These are phyloP conservation scores for Philantomba maxwellii DNA, from an alignment of 2,113 vertebrate genomes.

Conservation along the genomic window DNA sequence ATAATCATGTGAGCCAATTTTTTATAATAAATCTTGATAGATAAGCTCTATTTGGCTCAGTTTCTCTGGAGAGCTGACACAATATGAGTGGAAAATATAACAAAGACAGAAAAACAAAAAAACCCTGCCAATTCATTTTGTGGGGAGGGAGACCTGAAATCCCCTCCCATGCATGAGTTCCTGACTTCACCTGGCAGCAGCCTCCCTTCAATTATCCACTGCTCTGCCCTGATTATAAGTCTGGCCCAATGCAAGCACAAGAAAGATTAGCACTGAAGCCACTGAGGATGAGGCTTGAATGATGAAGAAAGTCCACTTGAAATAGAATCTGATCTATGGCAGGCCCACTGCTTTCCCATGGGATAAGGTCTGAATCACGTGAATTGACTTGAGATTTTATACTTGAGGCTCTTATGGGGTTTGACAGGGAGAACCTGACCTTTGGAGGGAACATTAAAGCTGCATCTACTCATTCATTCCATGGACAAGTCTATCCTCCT, in stretches of 20 bases:
- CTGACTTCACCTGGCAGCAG: too few relatives aligned
- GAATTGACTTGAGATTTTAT: not conserved
- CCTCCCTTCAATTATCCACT: accelerated
- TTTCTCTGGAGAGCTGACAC: not conserved
- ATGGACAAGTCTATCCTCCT: not conserved
- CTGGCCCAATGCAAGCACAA: accelerated
- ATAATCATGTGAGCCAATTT: not conserved
- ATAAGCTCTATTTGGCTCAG: not conserved
- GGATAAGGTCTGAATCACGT: not conserved
- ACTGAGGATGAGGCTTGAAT: too few relatives aligned
- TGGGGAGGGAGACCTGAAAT: not conserved
- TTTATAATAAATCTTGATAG: not conserved
- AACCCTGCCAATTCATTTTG: not conserved
- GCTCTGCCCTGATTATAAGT: accelerated
- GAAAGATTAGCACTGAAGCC: not conserved
- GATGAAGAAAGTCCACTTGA: not conserved
- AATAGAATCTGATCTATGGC: not conserved
- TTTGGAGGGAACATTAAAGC: not conserved
- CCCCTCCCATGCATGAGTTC: not conserved
- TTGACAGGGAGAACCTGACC: not conserved
- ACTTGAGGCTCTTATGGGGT: accelerated
- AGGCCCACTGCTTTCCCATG: not conserved
- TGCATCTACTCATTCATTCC: not conserved
- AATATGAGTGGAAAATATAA: not conserved
- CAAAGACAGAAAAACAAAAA: not conserved